Evolutionary conservation across 2,113 vertebrate species (phyloP), one percentile per base, ranked within the genome.

Genomic region (Empidonax alnorum): DNA sequence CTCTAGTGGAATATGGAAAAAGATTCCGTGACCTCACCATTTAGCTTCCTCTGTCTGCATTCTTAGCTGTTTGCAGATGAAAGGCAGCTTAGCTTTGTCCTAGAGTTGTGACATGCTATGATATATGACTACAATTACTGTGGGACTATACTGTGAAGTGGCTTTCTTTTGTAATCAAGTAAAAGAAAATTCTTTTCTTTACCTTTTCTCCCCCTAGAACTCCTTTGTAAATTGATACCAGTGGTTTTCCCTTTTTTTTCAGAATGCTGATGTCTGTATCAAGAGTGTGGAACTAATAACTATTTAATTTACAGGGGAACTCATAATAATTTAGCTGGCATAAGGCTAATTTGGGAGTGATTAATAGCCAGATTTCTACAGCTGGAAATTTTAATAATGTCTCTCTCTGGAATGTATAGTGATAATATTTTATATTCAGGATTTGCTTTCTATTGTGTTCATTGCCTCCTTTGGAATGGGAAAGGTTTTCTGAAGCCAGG

Each of bases 1-100:
- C 98, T 98, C 98, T 98, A 98, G 98, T 98, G 98, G 98, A 98
- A 96, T 94, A 94, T 69, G 47, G 67, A 46, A 85, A 96, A 94
- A 97, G 95, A 96, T 97, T 97, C 82, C 63, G 71, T 97, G 96
- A 97, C 95, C 94, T 98, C 95, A 94, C 63, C 88, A 82, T 35
- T 82, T 97, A 73, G 68, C 88, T 96, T 91, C 72, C 46, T 73
- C 41, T 68, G 78, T 30, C 44, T 87, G 74, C 79, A 44, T 95
- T 96, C 92, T 90, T 92, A 86, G 82, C 81, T 94, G 42, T 78
- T 79, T 41, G 25, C 73, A 92, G 62, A 89, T 27, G 62, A 97
- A 96, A 97, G 82, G 72, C 53, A 79, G 77, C 25, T 95, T 97
- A 97, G 73, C 87, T 95, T 94, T 93, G 65, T 93, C 75, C 62